Percentiles rank a stretch among this genome's conserved stretches.
Conservation (phyloP, 1,140 invertebrate species). For the Pseudomyrmex cubaensis region DNA sequence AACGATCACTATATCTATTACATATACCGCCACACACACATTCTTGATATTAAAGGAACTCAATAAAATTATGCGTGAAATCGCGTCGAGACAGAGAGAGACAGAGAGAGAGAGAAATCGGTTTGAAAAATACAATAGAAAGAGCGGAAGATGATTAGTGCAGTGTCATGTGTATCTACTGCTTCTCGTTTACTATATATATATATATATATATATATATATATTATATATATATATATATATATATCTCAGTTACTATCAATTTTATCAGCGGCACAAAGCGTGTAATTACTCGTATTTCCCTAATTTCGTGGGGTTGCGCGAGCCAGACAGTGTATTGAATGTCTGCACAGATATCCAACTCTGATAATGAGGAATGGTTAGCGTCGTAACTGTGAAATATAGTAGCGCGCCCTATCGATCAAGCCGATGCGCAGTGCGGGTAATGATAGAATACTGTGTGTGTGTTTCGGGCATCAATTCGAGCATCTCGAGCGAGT, state of each 20-base stretch:
- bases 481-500: not conserved
- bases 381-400: conserved; percentile 55
- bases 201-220: no score
- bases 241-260: not conserved
- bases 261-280: conserved; percentile 52
- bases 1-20: no score
- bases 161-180: no score
- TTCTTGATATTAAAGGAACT: no score
- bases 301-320: conserved; percentile 10
- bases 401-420: conserved; percentile 26
- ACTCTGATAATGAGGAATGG: conserved; percentile 57
- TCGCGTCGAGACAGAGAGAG: no score
- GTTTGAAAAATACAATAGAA: not conserved
- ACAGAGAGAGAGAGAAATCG: no score
- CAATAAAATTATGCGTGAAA: no score
- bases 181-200: not conserved
- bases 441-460: conserved; percentile 34
- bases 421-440: conserved; percentile 15
- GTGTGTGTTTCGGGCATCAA: not conserved
- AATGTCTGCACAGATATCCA: conserved; percentile 49
- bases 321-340: conserved; percentile 44
- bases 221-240: no score
- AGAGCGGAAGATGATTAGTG: not conserved
- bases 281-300: conserved; percentile 56
- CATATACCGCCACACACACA: no score